phyloP scores from a whole-genome alignment of 2,888 invertebrate genomes.

The Caenorhabditis angaria region DNA sequence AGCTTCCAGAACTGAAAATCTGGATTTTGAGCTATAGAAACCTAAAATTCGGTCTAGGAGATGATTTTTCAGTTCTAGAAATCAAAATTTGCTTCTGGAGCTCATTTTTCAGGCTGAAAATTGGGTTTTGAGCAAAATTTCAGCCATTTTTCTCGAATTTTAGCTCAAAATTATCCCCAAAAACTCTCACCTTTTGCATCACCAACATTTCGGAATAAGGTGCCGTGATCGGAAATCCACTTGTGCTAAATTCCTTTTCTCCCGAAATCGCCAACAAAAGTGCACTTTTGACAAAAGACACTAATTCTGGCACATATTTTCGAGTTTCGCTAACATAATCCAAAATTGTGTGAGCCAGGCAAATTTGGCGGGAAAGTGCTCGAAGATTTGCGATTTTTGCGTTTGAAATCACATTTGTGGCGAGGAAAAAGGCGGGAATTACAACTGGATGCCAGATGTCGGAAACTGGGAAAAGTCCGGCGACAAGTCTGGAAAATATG shows the following conservation, averaged over 20 bases:
- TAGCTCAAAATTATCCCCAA: not conserved
- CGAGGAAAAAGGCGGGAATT: conserved; percentile 85
- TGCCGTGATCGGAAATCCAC: conserved; percentile 56
- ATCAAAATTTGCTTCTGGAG: no score
- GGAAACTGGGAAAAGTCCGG: conserved; percentile 86
- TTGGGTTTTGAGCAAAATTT: conserved; percentile 8
- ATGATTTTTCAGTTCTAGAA: no score
- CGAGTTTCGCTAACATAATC: conserved; percentile 70
- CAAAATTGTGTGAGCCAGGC: conserved; percentile 42
- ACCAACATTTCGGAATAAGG: conserved; percentile 57
- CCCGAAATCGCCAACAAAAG: conserved; percentile 79
- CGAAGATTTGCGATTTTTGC: conserved; percentile 40
- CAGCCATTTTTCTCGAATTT: conserved; percentile 6
- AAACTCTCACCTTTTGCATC: conserved; percentile 11
- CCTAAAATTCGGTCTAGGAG: no score
- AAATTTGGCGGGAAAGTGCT: conserved; percentile 35
- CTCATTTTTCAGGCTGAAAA: no score
- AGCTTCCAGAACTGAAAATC: no score
- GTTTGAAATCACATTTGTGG: conserved; percentile 78
- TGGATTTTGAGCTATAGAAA: no score
- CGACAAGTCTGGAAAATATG: conserved; percentile 81
- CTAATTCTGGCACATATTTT: conserved; percentile 82
- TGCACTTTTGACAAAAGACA: conserved; percentile 84
- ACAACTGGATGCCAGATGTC: conserved; percentile 88
- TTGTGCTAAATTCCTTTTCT: conserved; percentile 42